Percentiles rank a stretch among this genome's conserved stretches.
These are phyloP conservation scores for Sminthurinus aureus DNA, from an alignment of 2,888 invertebrate species.

Conservation along the genomic window DNA sequence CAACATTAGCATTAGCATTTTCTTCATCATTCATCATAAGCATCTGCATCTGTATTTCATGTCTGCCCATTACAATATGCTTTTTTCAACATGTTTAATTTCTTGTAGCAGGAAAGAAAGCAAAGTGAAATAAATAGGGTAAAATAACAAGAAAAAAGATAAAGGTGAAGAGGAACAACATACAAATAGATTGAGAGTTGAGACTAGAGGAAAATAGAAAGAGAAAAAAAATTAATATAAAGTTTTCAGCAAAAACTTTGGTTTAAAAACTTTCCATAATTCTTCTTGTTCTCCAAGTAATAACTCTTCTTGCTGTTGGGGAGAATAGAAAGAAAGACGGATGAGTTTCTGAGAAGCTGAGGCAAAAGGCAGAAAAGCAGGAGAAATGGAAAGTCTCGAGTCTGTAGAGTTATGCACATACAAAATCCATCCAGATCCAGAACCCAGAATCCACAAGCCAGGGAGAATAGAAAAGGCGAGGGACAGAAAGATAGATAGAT, in stretches of 20 bases:
- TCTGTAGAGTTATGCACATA: no score
- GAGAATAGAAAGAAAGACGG: constrained; percentile 38
- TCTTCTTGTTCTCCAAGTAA: constrained; percentile 13
- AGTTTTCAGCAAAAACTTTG: constrained; percentile 22
- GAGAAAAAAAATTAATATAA: constrained; percentile 30
- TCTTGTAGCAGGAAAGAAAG: no score
- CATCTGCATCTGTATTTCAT: no score
- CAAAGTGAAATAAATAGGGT: neutral
- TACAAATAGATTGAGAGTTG: neutral
- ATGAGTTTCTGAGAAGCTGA: constrained; percentile 35
- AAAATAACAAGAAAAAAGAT: neutral
- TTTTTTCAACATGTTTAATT: no score
- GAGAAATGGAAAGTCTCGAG: neutral
- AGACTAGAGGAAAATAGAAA: neutral
- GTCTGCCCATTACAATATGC: no score
- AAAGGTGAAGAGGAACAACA: neutral
- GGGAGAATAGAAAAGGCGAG: neutral
- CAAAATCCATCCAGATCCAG: no score
- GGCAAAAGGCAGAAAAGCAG: neutral
- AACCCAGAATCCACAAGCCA: no score
- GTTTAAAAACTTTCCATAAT: constrained; percentile 38
- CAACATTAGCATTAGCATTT: no score
- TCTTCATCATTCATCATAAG: no score
- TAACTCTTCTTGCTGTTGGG: constrained; percentile 36
- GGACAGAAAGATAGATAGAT: neutral